Evolutionary conservation across 2,888 invertebrate species (phyloP).

Genomic region (Achlya flavicornis): DNA sequence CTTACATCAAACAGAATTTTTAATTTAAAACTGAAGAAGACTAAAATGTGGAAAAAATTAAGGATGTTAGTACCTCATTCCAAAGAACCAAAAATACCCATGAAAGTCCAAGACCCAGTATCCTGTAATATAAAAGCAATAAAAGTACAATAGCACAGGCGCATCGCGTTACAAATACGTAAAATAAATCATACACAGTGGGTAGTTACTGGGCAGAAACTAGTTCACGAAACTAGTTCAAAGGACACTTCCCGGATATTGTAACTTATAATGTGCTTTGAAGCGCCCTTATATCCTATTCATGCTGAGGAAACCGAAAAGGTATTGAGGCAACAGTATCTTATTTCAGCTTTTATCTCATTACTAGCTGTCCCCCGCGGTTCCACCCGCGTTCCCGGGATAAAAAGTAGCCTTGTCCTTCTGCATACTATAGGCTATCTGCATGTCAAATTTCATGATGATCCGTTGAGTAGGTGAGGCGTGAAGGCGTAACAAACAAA

Average conservation of each 20-base stretch:
- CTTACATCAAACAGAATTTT: too few relatives aligned
- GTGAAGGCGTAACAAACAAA: too few relatives aligned
- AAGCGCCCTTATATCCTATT: conserved; percentile 35
- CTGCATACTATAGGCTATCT: too few relatives aligned
- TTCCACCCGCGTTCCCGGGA: too few relatives aligned
- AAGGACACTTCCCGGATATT: conserved; percentile 39
- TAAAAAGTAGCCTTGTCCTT: too few relatives aligned
- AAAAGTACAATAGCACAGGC: conserved; percentile 10
- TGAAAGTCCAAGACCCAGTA: not conserved
- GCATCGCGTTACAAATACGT: conserved; percentile 24
- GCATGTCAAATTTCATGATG: too few relatives aligned
- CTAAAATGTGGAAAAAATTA: too few relatives aligned
- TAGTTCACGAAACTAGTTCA: conserved; percentile 27
- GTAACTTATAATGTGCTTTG: conserved; percentile 41
- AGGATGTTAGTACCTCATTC: too few relatives aligned
- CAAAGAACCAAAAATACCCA: not conserved
- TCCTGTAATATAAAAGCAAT: not conserved
- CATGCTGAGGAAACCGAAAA: conserved; percentile 26
- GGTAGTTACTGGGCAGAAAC: conserved; percentile 20
- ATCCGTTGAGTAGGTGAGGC: too few relatives aligned
- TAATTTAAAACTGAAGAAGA: too few relatives aligned
- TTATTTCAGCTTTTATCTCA: not conserved
- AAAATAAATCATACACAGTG: conserved; percentile 28
- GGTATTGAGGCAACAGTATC: not conserved
- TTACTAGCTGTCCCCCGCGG: too few relatives aligned